A percentile compares a stretch with the other conserved stretches of the same genome.
Evolutionary conservation across 2,888 invertebrate genomes (phyloP).

Genomic region (Punctoribates punctum): DNA sequence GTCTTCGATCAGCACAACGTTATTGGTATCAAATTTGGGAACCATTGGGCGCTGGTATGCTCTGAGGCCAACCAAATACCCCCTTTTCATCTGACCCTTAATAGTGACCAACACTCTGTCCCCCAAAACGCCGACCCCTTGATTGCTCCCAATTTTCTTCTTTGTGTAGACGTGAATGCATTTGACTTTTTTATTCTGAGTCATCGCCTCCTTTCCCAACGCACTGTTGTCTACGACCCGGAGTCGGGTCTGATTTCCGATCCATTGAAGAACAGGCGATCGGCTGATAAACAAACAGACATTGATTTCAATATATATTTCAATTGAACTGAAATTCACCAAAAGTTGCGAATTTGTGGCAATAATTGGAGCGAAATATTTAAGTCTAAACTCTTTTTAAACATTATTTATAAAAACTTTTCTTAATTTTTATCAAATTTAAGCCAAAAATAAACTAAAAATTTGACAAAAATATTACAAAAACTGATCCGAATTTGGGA

Average conservation of each 20-base stretch:
- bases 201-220: conserved; percentile 89
- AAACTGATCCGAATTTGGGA: too few species aligned
- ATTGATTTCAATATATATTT: too few species aligned
- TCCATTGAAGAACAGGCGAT: conserved; percentile 43
- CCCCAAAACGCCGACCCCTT: conserved; percentile 62
- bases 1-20: conserved; percentile 91
- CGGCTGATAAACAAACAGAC: conserved; percentile 39
- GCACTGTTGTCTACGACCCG: conserved; percentile 96
- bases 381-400: too few species aligned
- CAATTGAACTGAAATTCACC: too few species aligned
- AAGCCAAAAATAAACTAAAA: too few species aligned
- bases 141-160: conserved; percentile 51
- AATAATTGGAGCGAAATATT: too few species aligned
- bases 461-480: too few species aligned
- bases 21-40: conserved; percentile 91
- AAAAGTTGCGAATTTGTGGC: too few species aligned
- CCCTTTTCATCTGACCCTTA: conserved; percentile 91
- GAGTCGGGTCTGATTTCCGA: conserved; percentile 63
- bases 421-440: too few species aligned
- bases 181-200: conserved; percentile 86
- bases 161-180: conserved; percentile 92
- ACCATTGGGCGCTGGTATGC: conserved; percentile 72
- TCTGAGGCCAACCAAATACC: conserved; percentile 74
- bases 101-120: conserved; percentile 89
- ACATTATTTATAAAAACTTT: too few species aligned